Base-by-base conservation (phyloP, 2,113 vertebrate species). In the Sclerurus mexicanus region DNA sequence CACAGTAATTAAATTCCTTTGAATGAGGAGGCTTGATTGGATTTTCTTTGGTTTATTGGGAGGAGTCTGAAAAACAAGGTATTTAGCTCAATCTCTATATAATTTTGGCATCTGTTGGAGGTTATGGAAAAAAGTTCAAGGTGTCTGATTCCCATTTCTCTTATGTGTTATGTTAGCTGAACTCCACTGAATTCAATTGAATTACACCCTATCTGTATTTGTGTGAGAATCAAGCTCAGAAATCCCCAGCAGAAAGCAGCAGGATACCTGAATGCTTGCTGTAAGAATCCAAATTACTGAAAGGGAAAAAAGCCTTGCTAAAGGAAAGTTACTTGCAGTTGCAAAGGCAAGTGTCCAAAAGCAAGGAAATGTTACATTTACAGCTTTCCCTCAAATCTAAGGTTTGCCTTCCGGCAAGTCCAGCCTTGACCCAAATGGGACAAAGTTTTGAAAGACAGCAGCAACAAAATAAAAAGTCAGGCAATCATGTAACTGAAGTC, bases 1-100 rank as follows among this genome's bases (percentile, higher is more conserved):
- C 96, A 94, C 88, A 85, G 90, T 76, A 87, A 92, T 95, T 87
- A 93, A 96, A 94, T 78, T 90, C 94, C 82, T 94, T 90, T 89
- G 90, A 72, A 89, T 23, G 69, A 94, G 85, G 79, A 93, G 72
- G 67, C 85, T 88, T 87, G 93, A 91, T 75, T 88, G 89, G 92
- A 81, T 82, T 96, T 96, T 90, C 84, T 93, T 80, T 81, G 64
- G 77, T 91, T 95, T 88, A 85, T 55, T 74, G 91, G 95, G 94
- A 95, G 89, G 95, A 87, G 79, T 85, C 79, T 63, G 88, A 87
- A 85, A 91, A 66, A 87, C 64, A 68, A 93, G 91, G 90, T 80
- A 91, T 87, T 95, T 95, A 94, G 90, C 93, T 91, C 93, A 68
- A 84, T 92, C 30, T 19, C 89, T 69, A 39, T 59, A 75, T 33